Evolutionary conservation across 2,113 vertebrate genomes (phyloP).

Genomic region (Prinia subflava): DNA sequence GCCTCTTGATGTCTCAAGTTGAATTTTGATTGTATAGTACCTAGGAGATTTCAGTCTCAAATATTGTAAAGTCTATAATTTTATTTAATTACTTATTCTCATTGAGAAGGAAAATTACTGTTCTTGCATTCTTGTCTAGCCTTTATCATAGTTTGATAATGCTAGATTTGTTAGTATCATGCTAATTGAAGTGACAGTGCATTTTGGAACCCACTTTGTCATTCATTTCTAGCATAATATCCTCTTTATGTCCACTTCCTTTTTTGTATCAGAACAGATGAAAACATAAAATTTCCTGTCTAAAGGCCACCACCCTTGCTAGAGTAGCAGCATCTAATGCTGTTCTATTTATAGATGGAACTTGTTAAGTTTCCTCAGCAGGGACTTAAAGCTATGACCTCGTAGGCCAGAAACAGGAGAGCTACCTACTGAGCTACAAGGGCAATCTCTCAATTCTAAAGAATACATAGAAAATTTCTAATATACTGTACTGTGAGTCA

Average conservation of each 20-base stretch:
- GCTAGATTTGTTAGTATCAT: not conserved
- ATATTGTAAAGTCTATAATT: not conserved
- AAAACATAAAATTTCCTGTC: constrained; percentile 18
- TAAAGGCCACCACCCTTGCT: constrained; percentile 56
- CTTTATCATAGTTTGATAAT: not conserved
- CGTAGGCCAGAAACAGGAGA: constrained; percentile 59
- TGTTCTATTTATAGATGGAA: constrained; percentile 63
- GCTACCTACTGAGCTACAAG: constrained; percentile 61
- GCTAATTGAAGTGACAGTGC: not conserved
- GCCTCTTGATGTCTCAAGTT: not conserved
- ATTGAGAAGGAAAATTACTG: not conserved
- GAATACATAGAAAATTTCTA: constrained; percentile 43
- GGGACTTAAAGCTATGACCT: constrained; percentile 57
- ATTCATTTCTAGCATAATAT: not conserved
- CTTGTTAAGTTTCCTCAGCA: constrained; percentile 67
- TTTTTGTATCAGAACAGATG: not conserved
- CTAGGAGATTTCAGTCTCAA: not conserved
- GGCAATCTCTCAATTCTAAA: constrained; percentile 60
- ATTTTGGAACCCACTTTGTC: not conserved
- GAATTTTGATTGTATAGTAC: not conserved
- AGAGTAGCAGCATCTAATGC: constrained; percentile 36
- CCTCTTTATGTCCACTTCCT: not conserved
- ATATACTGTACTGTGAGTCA: constrained; percentile 54
- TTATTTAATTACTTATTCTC: not conserved
- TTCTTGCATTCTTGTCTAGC: not conserved